Evolutionary conservation across 2,797 vertebrate species (phyloP), one percentile per base, ranked within the genome.

Genomic region (Paguma larvata): DNA sequence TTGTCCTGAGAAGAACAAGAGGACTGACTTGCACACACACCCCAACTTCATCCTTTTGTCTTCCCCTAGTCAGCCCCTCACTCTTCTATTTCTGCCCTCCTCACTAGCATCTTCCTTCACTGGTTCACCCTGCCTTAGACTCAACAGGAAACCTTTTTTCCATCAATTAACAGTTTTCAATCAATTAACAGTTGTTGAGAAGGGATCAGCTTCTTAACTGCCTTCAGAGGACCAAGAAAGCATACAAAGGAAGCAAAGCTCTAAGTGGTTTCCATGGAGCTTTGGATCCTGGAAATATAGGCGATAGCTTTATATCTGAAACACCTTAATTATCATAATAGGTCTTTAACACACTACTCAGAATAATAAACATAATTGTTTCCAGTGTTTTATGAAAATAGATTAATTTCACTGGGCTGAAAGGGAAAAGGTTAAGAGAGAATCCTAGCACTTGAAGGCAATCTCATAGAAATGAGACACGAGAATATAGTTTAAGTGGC

Each of bases 261-360:
- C 32, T 27, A 78, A 68, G 44, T 79, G 56, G 56, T 94, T 93
- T 96, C 79, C 79, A 72, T 85, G 93, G 91, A 80, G 67, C n/a
- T 87, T 30, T 82, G 21, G 30, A 85, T 63, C 10, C 85, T 56
- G 25, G 46, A 48, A 44, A n/a, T 13, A 59, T 44, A 83, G 11
- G 70, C 12, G 70, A 80, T 53, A 44, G 68, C 44, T 94, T 82
- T 46, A 92, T 38, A 95, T 88, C 78, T 83, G 91, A 94, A 96
- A 88, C 6, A 63, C 34, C 14, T 89, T 78, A 92, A 91, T 97
- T 85, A 83, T 25, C 48, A 10, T n/a, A 85, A 65, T 79, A 86
- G 56, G 68, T 84, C 68, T 73, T 72, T 89, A 86, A 77, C n/a
- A 53, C 5, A 46, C 89, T n/a, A 53, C 2, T 44, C 13, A 7